A percentile compares a stretch with the other conserved stretches of the same genome.
Evolutionary conservation across 2,113 vertebrate species (phyloP).

Genomic region (Muntiacus muntjak): DNA sequence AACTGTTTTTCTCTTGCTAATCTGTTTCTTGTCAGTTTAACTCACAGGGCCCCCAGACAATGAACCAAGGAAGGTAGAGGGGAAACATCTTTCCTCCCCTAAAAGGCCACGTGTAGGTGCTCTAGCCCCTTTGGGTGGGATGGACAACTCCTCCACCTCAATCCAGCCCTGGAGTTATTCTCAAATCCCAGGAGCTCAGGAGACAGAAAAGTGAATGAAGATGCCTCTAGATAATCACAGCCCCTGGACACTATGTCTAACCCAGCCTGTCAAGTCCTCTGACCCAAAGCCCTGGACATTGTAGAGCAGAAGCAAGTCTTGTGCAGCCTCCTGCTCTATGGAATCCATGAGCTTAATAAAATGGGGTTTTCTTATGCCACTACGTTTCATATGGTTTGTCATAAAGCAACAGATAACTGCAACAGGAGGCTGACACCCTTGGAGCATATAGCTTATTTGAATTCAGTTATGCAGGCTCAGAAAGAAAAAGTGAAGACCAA

Average conservation of each 20-base stretch:
- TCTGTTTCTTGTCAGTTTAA: not conserved
- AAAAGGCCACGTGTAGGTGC: rapidly evolving
- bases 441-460: not conserved
- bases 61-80: not conserved
- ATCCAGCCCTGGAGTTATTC: not conserved
- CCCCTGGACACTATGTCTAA: not conserved
- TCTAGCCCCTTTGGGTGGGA: not conserved
- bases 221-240: not conserved
- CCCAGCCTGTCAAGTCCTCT: not conserved
- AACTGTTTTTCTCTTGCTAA: not conserved
- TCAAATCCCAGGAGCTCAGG: not conserved
- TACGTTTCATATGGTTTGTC: not conserved
- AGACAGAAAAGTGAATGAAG: not conserved
- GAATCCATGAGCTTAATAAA: not conserved
- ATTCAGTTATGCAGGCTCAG: not conserved
- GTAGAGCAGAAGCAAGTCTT: not conserved
- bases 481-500: not conserved
- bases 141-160: not conserved
- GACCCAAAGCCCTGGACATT: not conserved
- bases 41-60: not conserved
- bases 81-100: not conserved
- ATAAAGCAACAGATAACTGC: not conserved
- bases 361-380: not conserved
- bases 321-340: not conserved
- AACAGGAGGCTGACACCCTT: not conserved